A percentile compares a stretch with the other conserved stretches of the same genome.
These are phyloP conservation scores for Gorsachius goisagi DNA, from an alignment of 2,113 vertebrate genomes.

Conservation along the genomic window DNA sequence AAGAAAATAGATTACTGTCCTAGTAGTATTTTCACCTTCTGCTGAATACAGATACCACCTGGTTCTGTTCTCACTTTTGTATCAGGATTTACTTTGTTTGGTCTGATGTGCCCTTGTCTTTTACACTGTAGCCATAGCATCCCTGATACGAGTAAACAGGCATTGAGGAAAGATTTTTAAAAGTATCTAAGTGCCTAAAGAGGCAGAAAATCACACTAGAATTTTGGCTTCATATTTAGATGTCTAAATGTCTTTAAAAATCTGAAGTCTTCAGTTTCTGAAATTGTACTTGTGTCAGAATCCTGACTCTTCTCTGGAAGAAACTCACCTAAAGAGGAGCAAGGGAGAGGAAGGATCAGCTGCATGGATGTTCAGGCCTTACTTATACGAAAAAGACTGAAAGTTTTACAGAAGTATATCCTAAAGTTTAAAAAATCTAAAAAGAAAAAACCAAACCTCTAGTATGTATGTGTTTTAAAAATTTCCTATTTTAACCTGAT, in stretches of 20 bases:
- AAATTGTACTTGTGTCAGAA: neutral
- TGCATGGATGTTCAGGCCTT: neutral
- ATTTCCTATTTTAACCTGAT: neutral
- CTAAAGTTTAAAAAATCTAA: neutral
- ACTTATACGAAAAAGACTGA: neutral
- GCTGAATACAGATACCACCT: neutral
- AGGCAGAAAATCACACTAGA: neutral
- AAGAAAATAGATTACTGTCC: neutral
- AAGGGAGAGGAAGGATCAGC: neutral
- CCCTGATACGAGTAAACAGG: neutral
- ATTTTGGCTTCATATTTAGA: neutral
- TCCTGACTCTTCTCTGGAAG: neutral
- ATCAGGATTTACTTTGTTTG: neutral
- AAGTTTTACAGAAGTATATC: neutral
- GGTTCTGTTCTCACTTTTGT: neutral
- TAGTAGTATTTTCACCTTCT: neutral
- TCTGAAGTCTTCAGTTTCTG: neutral
- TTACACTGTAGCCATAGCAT: neutral
- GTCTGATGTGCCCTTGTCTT: neutral
- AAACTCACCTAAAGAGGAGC: neutral
- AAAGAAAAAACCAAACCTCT: neutral
- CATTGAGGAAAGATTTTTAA: neutral
- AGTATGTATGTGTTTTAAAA: neutral
- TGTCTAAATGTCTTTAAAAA: neutral
- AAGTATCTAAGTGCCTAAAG: neutral